Evolutionary conservation across 2,113 vertebrate genomes (phyloP), one percentile per base, ranked within the genome.

Genomic region (Pelmatolapia mariae): DNA sequence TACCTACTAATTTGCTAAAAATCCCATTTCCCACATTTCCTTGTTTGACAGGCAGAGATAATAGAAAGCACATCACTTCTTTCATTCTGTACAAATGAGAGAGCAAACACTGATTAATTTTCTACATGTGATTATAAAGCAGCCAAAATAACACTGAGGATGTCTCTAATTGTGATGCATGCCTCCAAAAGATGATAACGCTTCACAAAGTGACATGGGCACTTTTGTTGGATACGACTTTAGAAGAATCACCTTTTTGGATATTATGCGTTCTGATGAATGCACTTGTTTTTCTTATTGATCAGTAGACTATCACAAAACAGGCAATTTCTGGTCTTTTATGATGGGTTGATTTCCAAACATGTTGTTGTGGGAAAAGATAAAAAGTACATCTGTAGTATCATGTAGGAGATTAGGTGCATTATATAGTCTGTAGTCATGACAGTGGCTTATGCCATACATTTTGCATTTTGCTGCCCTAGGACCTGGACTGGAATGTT

Each of bases 81-180:
- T 89, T 83, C 57, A 79, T 80, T 80, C 18, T 7, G 19, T 80
- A 89, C 18, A 71, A 90, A 89, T 29, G 50, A 43, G 36, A 91
- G 47, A 38, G 80, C 84, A 94, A 89, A 92, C 89, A 89, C 78
- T 89, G 86, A 92, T 91, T 90, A 43, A 88, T 90, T 92, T 91
- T 91, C 73, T 33, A 85, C 54, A 82, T 83, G 78, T 92, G 83
- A 93, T 93, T 91, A 91, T 63, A 90, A 87, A 92, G 85, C 79
- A 91, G 83, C 83, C 84, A 91, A 73, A 84, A 80, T 31, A 80
- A 83, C 33, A 66, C 57, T 1, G 61, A 80, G 83, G 84, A 54
- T 73, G 86, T 90, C 80, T 85, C 50, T 82, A 61, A 59, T 71
- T 87, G 29, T 89, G 86, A 87, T 76, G 59, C 38, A 63, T 79